Base-by-base conservation (phyloP, 2,888 invertebrate species). In the Chrysolina americana region DNA sequence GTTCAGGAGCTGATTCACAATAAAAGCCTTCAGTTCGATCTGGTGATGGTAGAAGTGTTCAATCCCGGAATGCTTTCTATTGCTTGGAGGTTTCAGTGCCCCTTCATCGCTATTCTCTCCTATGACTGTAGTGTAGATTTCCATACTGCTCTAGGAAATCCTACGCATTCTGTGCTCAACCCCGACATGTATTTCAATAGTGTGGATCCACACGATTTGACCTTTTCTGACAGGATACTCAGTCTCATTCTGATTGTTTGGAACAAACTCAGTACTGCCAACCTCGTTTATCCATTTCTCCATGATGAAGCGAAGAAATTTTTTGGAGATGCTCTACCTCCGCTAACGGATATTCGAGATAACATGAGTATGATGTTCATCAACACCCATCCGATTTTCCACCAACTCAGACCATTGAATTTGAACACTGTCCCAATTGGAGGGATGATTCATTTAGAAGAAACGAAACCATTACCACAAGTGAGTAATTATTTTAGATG, bases 341-440 rank as follows among this genome's bases (percentile, higher is more conserved):
- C 77, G 11, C 17, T 83, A 5, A 19, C 9, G 4, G 85, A 85
- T 1, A 68, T 87, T 6, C 81, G 80, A 41, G 80, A 82, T 56
- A 83, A 83, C 66, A 82, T 85, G 48, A 85, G 84, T 70, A 80
- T 87, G 84, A 48, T 86, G 64, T 86, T 88, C 69, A 71, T 85
- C 6, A 85, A 85, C 71, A 79, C 81, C 0, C 83, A 87, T 83
- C 85, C 86, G 0, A 71, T 86, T 68, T 86, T 87, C 71, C 81
- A 84, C 68, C 74, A 74, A n/a, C 66, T 84, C 6, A 82, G 86
- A 70, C 84, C 87, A 0, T 62, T 83, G 48, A 81, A 83, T 62
- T 86, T 86, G 0, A 81, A 85, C 21, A 86, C 86, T 6, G 81
- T 87, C 15, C 78, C 81, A 66, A 80, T 87, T 59, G 84, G 84